Conservation (phyloP, 2,113 vertebrate species). For the Callochromis pleurospilus region DNA sequence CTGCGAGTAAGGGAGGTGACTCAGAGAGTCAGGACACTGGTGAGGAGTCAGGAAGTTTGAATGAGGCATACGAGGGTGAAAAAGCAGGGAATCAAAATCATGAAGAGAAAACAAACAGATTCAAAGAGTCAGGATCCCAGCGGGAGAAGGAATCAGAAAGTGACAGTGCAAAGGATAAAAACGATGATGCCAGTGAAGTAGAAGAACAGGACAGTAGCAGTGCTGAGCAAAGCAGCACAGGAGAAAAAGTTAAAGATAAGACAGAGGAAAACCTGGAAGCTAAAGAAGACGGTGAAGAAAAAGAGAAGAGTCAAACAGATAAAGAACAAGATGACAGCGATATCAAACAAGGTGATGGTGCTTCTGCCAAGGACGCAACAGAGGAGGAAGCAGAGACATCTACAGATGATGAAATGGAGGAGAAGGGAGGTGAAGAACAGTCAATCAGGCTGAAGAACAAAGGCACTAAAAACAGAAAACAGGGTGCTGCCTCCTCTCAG, state of each 20-base stretch:
- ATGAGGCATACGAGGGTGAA: background rate
- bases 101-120: background rate
- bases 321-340: background rate
- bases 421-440: background rate
- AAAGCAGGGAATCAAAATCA: background rate
- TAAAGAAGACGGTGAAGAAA: background rate
- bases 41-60: background rate
- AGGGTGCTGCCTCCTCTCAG: background rate
- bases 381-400: background rate
- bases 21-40: background rate
- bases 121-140: background rate
- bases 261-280: background rate
- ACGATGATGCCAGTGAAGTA: background rate
- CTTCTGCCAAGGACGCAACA: background rate
- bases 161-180: background rate
- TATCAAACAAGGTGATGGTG: background rate
- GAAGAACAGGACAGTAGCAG: background rate
- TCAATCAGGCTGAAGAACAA: background rate
- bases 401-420: conserved; percentile 10
- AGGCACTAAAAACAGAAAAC: background rate
- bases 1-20: background rate
- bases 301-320: background rate
- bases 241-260: background rate
- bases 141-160: background rate
- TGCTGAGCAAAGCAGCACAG: background rate